phyloP scores from a whole-genome alignment of 1,140 invertebrate species.

The Eufriesea mexicana region DNA sequence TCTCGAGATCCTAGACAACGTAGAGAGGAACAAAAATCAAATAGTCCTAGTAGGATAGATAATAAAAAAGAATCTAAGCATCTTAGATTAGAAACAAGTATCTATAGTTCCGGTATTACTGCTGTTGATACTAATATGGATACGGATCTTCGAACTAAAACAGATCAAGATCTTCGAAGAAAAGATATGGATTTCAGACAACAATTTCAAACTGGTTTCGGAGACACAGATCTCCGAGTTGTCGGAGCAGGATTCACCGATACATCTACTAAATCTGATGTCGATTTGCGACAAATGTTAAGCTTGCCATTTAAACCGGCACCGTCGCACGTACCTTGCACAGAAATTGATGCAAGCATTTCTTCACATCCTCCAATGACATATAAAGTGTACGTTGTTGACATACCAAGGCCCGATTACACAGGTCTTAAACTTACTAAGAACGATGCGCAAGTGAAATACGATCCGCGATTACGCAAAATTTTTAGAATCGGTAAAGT shows the following conservation, averaged over 20 bases:
- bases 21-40: slow-evolving; percentile 61
- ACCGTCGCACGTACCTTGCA: slow-evolving; percentile 90
- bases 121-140: slow-evolving; percentile 75
- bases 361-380: slow-evolving; percentile 88
- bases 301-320: slow-evolving; percentile 89
- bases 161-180: slow-evolving; percentile 78
- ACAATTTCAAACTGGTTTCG: slow-evolving; percentile 76
- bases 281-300: slow-evolving; percentile 87
- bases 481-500: slow-evolving; percentile 86
- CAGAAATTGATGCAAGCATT: slow-evolving; percentile 92
- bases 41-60: slow-evolving; percentile 64
- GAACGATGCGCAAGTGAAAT: slow-evolving; percentile 87
- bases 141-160: slow-evolving; percentile 74
- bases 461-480: slow-evolving; percentile 88
- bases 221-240: slow-evolving; percentile 79
- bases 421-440: slow-evolving; percentile 87
- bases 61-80: slow-evolving; percentile 73
- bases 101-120: slow-evolving; percentile 80
- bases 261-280: slow-evolving; percentile 83
- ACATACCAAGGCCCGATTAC: slow-evolving; percentile 89
- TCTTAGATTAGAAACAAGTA: slow-evolving; percentile 76
- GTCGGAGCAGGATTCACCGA: slow-evolving; percentile 72
- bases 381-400: slow-evolving; percentile 87
- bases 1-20: slow-evolving; percentile 70
- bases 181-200: slow-evolving; percentile 85